Conservation (phyloP, 2,113 vertebrate species). For the Urocynchramus pylzowi region DNA sequence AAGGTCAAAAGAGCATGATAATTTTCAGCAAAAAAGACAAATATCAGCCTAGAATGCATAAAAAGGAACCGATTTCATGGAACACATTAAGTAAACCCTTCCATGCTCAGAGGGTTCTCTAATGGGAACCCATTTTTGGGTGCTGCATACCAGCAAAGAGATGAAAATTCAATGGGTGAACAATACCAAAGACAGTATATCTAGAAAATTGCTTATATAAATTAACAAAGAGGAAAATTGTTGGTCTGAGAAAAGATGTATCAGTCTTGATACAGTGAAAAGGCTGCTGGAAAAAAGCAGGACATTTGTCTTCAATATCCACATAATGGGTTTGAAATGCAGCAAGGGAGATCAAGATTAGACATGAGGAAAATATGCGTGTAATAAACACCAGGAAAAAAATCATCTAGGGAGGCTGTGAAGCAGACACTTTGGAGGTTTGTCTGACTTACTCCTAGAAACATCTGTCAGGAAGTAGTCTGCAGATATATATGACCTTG, state of each 20-base stretch:
- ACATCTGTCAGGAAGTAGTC: conserved; percentile 29
- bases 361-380: background rate
- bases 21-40: background rate
- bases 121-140: background rate
- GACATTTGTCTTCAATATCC: background rate
- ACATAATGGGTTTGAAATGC: background rate
- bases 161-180: background rate
- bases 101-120: background rate
- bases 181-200: background rate
- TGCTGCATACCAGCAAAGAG: background rate
- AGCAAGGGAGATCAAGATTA: conserved; percentile 21
- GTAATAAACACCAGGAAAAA: background rate
- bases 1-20: background rate
- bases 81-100: background rate
- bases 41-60: background rate
- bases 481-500: background rate
- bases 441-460: background rate
- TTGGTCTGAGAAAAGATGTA: background rate
- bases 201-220: background rate
- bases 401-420: background rate
- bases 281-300: background rate
- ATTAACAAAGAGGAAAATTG: background rate
- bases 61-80: background rate
- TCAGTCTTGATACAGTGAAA: background rate
- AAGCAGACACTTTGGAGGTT: background rate